These are phyloP conservation scores for Cephus cinctus DNA, from an alignment of 1,140 invertebrate species.

Conservation along the genomic window DNA sequence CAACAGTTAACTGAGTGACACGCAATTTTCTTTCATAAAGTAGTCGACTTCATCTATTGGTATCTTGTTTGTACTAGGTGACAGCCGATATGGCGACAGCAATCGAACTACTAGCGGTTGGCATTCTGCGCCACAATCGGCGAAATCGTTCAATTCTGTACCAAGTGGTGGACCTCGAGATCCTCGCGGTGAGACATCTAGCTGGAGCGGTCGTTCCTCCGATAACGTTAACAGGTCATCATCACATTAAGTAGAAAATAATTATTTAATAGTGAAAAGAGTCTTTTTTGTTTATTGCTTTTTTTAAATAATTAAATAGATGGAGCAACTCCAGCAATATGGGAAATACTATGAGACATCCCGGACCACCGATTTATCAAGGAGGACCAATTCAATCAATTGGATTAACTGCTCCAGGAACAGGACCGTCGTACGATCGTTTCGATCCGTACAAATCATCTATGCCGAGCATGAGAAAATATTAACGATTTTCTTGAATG, in stretches of 20 bases:
- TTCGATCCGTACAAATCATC: slow-evolving; percentile 52
- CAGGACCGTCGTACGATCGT: slow-evolving; percentile 46
- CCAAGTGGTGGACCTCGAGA: slow-evolving; percentile 42
- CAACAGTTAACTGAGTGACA: too few relatives aligned
- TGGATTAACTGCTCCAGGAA: slow-evolving; percentile 44
- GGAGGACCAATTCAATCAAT: slow-evolving; percentile 47
- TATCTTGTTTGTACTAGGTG: slow-evolving; percentile 30
- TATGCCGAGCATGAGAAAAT: slow-evolving; percentile 52
- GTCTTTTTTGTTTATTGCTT: not conserved
- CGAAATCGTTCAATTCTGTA: slow-evolving; percentile 52
- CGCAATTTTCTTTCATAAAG: too few relatives aligned
- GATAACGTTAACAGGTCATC: slow-evolving; percentile 46
- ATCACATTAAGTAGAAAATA: not conserved
- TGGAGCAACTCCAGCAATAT: slow-evolving; percentile 52
- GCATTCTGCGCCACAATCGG: slow-evolving; percentile 49
- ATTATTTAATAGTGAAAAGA: too few relatives aligned
- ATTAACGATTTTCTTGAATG: slow-evolving; percentile 27
- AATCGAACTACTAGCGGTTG: slow-evolving; percentile 47
- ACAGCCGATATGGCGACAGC: slow-evolving; percentile 50
- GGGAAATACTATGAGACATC: slow-evolving; percentile 47
- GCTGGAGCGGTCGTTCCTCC: slow-evolving; percentile 49
- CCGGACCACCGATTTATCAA: slow-evolving; percentile 50
- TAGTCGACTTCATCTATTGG: too few relatives aligned
- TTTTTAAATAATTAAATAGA: slow-evolving; percentile 23
- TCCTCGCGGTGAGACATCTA: slow-evolving; percentile 46